A percentile compares a stretch with the other conserved stretches of the same genome.
These are phyloP conservation scores for Octonoba sinensis DNA, from an alignment of 2,888 invertebrate species.

Conservation along the genomic window DNA sequence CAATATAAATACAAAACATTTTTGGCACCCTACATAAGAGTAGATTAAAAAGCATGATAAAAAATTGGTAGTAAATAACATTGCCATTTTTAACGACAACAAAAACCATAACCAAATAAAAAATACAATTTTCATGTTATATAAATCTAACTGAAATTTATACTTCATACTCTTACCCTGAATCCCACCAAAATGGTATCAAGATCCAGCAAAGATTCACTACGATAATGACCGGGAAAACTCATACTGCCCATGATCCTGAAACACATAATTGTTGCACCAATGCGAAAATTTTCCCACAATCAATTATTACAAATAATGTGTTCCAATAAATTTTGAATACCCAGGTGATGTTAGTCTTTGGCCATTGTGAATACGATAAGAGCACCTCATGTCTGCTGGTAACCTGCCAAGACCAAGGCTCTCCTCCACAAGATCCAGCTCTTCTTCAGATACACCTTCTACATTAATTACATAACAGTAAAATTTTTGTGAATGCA, in stretches of 20 bases:
- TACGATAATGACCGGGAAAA: slow-evolving; percentile 63
- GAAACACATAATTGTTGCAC: not conserved
- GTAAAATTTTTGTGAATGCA: not conserved
- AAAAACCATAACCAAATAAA: not conserved
- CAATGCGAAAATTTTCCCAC: not conserved
- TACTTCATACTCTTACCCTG: slow-evolving; percentile 41
- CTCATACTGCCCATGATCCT: slow-evolving; percentile 66
- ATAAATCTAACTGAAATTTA: too few relatives aligned
- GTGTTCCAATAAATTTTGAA: not conserved
- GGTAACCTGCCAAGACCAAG: slow-evolving; percentile 67
- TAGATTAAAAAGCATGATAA: not conserved
- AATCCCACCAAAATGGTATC: slow-evolving; percentile 54
- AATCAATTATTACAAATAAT: not conserved
- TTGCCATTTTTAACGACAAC: not conserved
- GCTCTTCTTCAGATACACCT: slow-evolving; percentile 64
- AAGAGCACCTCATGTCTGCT: slow-evolving; percentile 68
- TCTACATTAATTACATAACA: slow-evolving; percentile 36
- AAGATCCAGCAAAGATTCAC: slow-evolving; percentile 64
- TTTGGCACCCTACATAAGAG: not conserved
- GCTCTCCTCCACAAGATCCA: slow-evolving; percentile 66
- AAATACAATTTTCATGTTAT: too few relatives aligned
- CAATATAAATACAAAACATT: too few relatives aligned
- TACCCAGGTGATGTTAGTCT: slow-evolving; percentile 62
- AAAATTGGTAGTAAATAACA: not conserved
- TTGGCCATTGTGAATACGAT: slow-evolving; percentile 69